Evolutionary conservation across 2,888 invertebrate species (phyloP), one percentile per base, ranked within the genome.

Genomic region (Clivina fossor): DNA sequence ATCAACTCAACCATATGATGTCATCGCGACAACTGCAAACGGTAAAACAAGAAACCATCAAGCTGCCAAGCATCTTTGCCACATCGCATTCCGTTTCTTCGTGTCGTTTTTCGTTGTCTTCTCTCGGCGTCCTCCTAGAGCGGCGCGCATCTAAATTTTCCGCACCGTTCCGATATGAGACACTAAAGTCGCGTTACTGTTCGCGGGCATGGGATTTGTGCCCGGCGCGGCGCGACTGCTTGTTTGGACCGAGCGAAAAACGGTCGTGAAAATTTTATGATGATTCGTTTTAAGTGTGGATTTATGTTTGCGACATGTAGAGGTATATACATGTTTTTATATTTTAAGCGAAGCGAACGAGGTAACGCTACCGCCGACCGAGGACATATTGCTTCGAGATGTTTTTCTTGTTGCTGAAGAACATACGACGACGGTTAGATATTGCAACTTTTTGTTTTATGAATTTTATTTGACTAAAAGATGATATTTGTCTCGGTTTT

Each of bases 261-360:
- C 55, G 55, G n/a, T 55, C 55, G 20, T 55, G 55, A 55, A 55
- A 55, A 55, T 55, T 55, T 55, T 55, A 55, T 47, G 55, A 55
- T 55, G 55, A 55, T 55, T 55, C 55, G 47, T 55, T 55, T 55
- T 55, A 55, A 55, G 55, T 55, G 55, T 55, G 47, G 55, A 55
- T 55, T 55, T 55, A 55, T 55, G 47, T 55, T 32, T 28, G 16
- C 19, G 47, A 47, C 55, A 55, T 55, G 55, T 47, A 55, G 30
- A 30, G 2, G 4, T 20, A 13, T 51, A 41, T 54, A 35, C 47
- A 32, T 55, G 47, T 55, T 46, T 47, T 46, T 55, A 46, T 55
- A 46, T 55, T 47, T 47, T 46, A 54, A 46, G 37, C 37, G 54
- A 33, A n/a, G n/a, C n/a, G n/a, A n/a, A n/a, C 26, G 35, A 32